These are phyloP conservation scores for Mus spicilegus DNA, from an alignment of 2,113 vertebrate species.

Conservation along the genomic window DNA sequence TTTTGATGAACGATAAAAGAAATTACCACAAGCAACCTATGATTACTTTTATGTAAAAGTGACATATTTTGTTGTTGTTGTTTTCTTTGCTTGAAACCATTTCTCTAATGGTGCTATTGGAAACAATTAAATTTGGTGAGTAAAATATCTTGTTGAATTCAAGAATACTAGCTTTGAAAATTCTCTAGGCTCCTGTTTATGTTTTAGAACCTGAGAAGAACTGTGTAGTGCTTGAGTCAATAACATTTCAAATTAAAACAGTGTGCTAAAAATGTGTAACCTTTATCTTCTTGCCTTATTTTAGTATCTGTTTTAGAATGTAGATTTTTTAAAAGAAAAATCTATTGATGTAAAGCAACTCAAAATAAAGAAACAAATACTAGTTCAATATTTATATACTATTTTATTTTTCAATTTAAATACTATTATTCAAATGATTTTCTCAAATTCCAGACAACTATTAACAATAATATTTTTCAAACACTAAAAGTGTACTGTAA, in stretches of 20 bases:
- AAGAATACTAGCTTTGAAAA: neutral
- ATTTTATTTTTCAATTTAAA: slow-evolving; percentile 26
- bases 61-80: too few species aligned
- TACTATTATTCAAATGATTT: neutral
- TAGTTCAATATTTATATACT: neutral
- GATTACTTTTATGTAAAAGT: neutral
- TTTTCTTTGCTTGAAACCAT: neutral
- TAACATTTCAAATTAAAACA: slow-evolving; percentile 8
- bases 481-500: too few species aligned
- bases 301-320: neutral
- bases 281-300: neutral
- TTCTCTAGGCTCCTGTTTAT: neutral
- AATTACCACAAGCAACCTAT: neutral
- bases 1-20: neutral
- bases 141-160: neutral
- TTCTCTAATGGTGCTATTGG: neutral
- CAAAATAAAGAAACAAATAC: neutral
- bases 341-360: neutral
- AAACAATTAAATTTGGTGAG: neutral
- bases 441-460: neutral
- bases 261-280: neutral
- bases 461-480: too few species aligned
- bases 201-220: neutral
- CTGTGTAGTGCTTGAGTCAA: neutral
- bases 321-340: neutral